These are phyloP conservation scores for Bryconaethiops microstoma DNA, from an alignment of 2,797 vertebrate genomes.

Conservation along the genomic window DNA sequence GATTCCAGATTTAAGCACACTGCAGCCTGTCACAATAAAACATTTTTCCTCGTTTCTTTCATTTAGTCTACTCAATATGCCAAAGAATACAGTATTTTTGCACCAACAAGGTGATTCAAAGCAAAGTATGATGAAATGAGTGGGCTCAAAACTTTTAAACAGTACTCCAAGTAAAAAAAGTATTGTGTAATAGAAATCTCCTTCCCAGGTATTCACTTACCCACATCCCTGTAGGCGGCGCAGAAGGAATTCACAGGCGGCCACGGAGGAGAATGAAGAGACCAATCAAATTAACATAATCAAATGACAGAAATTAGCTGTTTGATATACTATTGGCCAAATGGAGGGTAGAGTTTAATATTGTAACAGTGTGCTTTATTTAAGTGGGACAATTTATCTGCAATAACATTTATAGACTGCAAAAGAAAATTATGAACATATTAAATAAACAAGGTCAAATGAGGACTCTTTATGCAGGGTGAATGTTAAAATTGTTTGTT, in stretches of 20 bases:
- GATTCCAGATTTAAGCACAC: too few species aligned
- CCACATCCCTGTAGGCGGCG: slow-evolving; percentile 49
- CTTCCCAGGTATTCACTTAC: slow-evolving; percentile 34
- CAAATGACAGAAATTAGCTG: background rate
- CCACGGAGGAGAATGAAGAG: slow-evolving; percentile 11
- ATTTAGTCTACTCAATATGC: too few species aligned
- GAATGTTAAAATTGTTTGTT: background rate
- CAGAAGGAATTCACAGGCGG: background rate
- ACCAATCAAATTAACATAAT: slow-evolving; percentile 28
- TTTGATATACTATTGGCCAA: background rate
- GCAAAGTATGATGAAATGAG: too few species aligned
- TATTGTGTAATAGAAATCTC: too few species aligned
- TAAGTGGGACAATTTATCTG: background rate
- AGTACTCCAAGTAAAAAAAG: too few species aligned
- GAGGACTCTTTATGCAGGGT: background rate
- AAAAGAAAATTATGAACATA: background rate
- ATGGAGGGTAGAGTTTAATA: background rate
- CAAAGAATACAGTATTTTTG: too few species aligned
- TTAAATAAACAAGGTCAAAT: background rate
- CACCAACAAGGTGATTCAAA: too few species aligned
- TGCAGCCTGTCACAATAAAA: too few species aligned
- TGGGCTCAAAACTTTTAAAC: too few species aligned
- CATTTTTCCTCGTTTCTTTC: too few species aligned
- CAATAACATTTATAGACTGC: background rate
- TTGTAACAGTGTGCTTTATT: background rate